Conservation (phyloP, 2,113 vertebrate genomes). For the Leucopsar rothschildi region DNA sequence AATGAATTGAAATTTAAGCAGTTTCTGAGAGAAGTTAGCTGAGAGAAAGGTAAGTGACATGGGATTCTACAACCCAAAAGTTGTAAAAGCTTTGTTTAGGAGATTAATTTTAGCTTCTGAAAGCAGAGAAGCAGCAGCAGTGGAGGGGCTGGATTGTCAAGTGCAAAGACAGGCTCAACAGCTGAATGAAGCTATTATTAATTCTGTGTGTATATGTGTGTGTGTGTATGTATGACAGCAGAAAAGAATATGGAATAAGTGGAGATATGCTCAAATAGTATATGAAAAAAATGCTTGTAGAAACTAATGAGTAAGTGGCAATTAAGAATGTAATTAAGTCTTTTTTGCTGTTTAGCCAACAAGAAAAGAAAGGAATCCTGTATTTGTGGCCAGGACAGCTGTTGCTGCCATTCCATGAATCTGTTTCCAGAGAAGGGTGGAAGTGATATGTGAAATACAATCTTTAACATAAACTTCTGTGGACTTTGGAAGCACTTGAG, state of each 20-base stretch:
- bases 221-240: not conserved
- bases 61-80: not conserved
- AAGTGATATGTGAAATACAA: not conserved
- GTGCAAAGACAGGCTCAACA: not conserved
- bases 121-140: not conserved
- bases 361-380: not conserved
- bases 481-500: not conserved
- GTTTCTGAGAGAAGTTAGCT: not conserved
- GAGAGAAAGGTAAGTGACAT: not conserved
- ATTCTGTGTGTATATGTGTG: not conserved
- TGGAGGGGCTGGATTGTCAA: not conserved
- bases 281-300: not conserved
- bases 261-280: not conserved
- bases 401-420: not conserved
- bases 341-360: not conserved
- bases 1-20: not conserved
- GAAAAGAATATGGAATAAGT: not conserved
- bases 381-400: not conserved
- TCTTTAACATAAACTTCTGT: not conserved
- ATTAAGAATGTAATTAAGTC: accelerated
- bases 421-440: not conserved
- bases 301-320: not conserved
- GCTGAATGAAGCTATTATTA: not conserved
- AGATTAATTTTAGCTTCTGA: not conserved
- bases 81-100: not conserved